A percentile compares a stretch with the other conserved stretches of the same genome.
Conservation (phyloP, 2,113 vertebrate species). For the Apistogramma diplotaenia region DNA sequence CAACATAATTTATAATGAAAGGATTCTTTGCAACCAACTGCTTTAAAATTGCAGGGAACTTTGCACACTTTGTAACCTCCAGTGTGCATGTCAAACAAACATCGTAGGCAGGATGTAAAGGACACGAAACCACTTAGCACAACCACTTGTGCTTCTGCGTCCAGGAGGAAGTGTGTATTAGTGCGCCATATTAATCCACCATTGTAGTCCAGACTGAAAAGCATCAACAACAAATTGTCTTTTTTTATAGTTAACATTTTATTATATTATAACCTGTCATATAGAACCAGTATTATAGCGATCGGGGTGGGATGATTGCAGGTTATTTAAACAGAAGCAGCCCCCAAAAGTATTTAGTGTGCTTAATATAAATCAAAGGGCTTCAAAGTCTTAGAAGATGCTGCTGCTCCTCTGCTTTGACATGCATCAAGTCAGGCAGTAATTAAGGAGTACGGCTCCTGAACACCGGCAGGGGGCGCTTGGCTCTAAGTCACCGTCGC, state of each 20-base stretch:
- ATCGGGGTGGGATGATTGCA: background rate
- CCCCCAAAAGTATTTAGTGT: background rate
- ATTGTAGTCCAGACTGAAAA: background rate
- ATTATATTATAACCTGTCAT: background rate
- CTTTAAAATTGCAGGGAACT: background rate
- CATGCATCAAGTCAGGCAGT: background rate
- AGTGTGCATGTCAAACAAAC: background rate
- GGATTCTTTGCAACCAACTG: too few species aligned
- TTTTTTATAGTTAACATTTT: background rate
- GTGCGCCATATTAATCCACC: background rate
- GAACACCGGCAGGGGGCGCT: constrained; percentile 38
- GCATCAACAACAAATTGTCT: background rate
- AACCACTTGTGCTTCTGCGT: background rate
- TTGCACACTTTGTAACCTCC: too few species aligned
- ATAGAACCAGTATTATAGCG: background rate
- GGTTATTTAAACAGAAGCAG: background rate
- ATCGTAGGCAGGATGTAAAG: background rate
- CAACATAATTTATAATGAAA: background rate
- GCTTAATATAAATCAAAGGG: background rate
- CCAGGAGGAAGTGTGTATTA: background rate
- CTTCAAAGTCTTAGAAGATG: background rate
- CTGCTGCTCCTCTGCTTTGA: too few species aligned
- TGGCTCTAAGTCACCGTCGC: background rate
- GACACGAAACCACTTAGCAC: background rate
- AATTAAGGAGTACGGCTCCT: background rate